phyloP scores from a whole-genome alignment of 2,888 invertebrate genomes.

The Autographa pulchrina region DNA sequence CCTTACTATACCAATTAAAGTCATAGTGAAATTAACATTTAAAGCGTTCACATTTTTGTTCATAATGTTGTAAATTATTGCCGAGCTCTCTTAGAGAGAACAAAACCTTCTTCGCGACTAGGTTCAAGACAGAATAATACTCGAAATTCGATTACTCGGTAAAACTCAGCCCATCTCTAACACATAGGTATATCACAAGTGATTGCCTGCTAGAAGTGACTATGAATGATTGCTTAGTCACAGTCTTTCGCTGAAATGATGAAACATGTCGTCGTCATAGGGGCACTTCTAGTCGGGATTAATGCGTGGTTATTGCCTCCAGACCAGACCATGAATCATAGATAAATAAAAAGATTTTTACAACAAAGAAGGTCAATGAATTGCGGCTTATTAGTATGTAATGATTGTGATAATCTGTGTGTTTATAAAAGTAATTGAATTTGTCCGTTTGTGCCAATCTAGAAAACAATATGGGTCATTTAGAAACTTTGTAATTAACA shows the following conservation, averaged over 20 bases:
- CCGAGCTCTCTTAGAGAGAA: no score
- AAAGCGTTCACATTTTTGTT: no score
- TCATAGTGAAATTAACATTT: no score
- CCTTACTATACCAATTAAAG: no score
- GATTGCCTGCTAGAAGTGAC: slow-evolving; percentile 66
- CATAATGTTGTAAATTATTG: no score
- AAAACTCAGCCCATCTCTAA: not conserved
- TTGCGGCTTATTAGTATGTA: slow-evolving; percentile 30
- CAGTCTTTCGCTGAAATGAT: slow-evolving; percentile 79
- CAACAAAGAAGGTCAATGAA: slow-evolving; percentile 53
- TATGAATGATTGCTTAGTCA: slow-evolving; percentile 76
- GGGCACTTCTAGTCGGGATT: slow-evolving; percentile 58
- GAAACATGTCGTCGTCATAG: slow-evolving; percentile 73
- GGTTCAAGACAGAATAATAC: no score
- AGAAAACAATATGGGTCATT: no score
- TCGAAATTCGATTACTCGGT: no score
- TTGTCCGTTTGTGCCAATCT: no score
- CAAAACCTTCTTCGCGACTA: no score
- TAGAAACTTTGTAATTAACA: no score
- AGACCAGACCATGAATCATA: slow-evolving; percentile 53
- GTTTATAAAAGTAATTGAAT: no score
- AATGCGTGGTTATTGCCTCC: slow-evolving; percentile 59
- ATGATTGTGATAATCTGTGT: slow-evolving; percentile 18
- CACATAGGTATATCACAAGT: slow-evolving; percentile 45
- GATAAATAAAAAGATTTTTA: slow-evolving; percentile 35